A percentile compares a stretch with the other conserved stretches of the same genome.
These are phyloP conservation scores for Tenualosa thibaudeaui DNA, from an alignment of 2,797 vertebrate genomes.

Conservation along the genomic window DNA sequence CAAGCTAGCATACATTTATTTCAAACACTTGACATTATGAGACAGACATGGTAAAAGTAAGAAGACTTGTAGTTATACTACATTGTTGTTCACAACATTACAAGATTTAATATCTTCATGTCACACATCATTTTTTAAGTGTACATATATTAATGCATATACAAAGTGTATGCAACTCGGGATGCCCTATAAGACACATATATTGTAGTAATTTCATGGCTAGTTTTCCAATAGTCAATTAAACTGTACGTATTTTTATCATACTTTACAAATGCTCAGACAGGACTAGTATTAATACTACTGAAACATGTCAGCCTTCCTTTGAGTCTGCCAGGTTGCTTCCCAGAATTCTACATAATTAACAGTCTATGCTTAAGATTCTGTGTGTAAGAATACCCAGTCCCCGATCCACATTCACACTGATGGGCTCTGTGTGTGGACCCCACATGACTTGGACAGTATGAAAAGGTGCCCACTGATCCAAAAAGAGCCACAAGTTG, in stretches of 20 bases:
- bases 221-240: conserved; percentile 5
- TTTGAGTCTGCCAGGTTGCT: not conserved
- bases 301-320: not conserved
- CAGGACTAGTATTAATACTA: not conserved
- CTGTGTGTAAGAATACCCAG: not conserved
- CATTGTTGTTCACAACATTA: conserved; percentile 11
- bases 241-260: not conserved
- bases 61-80: conserved; percentile 12
- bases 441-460: not conserved
- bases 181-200: not conserved
- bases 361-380: not conserved
- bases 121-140: not conserved
- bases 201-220: not conserved
- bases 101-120: conserved; percentile 7
- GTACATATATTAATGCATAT: conserved; percentile 16
- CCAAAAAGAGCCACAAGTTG: not conserved
- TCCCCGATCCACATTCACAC: not conserved
- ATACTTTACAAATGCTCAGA: not conserved
- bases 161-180: not conserved
- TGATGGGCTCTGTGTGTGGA: not conserved
- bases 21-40: conserved; percentile 33
- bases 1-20: conserved; percentile 44
- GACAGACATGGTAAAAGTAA: conserved; percentile 7
- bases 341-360: not conserved
- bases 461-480: not conserved